phyloP scores from a whole-genome alignment of 1,140 invertebrate species.

The Drosophila santomea region DNA sequence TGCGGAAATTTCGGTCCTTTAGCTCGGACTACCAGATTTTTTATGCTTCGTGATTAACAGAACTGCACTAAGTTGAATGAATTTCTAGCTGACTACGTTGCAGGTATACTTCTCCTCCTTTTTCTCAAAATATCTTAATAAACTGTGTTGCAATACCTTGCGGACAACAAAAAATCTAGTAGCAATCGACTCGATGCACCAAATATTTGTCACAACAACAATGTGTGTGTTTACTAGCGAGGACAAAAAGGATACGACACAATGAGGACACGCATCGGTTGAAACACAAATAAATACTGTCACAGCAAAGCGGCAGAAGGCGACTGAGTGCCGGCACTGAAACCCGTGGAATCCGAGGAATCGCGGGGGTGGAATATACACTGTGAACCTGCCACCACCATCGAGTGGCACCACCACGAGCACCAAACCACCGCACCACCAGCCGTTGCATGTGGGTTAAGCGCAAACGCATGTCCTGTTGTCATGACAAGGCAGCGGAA shows the following conservation, averaged over 20 bases:
- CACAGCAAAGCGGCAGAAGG: slow-evolving; percentile 36
- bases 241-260: slow-evolving; percentile 43
- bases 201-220: slow-evolving; percentile 58
- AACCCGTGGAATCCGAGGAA: slow-evolving; percentile 7
- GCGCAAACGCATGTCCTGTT: slow-evolving; percentile 70
- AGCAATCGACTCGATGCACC: slow-evolving; percentile 25
- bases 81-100: too few relatives aligned
- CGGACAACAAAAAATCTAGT: neutral
- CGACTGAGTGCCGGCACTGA: slow-evolving; percentile 31
- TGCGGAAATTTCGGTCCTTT: neutral
- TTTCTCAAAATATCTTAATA: neutral
- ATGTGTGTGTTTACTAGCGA: slow-evolving; percentile 33
- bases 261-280: slow-evolving; percentile 51
- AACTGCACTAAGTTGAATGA: too few relatives aligned
- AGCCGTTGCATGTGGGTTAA: slow-evolving; percentile 67
- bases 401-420: slow-evolving; percentile 19
- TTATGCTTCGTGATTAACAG: too few relatives aligned
- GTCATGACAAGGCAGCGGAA: slow-evolving; percentile 48
- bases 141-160: too few relatives aligned
- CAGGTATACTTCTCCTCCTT: too few relatives aligned
- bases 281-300: slow-evolving; percentile 66
- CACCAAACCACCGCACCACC: neutral
- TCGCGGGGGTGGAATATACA: slow-evolving; percentile 10
- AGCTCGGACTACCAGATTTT: too few relatives aligned
- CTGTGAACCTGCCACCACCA: slow-evolving; percentile 26